Conservation (phyloP, 1,140 invertebrate species). For the Meloidogyne hapla region DNA sequence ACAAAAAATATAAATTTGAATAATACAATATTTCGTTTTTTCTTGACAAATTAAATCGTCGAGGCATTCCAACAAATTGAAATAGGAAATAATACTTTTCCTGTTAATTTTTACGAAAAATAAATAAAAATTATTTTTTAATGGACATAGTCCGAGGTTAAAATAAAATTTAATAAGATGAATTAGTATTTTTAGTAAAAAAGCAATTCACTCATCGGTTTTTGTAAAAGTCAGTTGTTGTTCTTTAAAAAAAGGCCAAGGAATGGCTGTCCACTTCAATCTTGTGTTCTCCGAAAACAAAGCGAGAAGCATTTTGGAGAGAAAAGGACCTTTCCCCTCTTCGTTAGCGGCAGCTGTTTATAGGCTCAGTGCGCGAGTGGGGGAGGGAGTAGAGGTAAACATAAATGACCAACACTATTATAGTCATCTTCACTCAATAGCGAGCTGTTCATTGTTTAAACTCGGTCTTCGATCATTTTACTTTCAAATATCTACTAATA, state of each 20-base stretch:
- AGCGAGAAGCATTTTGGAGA: background rate
- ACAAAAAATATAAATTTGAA: background rate
- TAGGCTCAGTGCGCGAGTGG: background rate
- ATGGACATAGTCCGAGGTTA: background rate
- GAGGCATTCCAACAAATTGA: background rate
- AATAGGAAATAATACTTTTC: background rate
- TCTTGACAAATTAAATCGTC: background rate
- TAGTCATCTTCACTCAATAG: background rate
- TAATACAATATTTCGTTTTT: constrained; percentile 1
- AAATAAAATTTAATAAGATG: background rate
- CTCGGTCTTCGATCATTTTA: background rate
- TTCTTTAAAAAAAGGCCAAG: background rate
- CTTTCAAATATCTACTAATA: background rate
- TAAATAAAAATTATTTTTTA: background rate
- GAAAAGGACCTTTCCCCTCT: background rate
- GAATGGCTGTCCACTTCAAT: background rate
- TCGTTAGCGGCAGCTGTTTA: background rate
- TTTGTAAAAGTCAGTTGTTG: background rate
- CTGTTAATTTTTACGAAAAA: background rate
- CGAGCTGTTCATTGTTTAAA: background rate
- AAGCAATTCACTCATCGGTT: background rate
- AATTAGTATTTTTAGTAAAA: background rate
- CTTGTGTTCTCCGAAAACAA: constrained; percentile 5
- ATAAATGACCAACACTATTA: background rate
- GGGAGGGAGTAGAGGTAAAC: background rate